Base-by-base conservation (phyloP, 2,888 invertebrate genomes). In the Trissonchulus sp. region DNA sequence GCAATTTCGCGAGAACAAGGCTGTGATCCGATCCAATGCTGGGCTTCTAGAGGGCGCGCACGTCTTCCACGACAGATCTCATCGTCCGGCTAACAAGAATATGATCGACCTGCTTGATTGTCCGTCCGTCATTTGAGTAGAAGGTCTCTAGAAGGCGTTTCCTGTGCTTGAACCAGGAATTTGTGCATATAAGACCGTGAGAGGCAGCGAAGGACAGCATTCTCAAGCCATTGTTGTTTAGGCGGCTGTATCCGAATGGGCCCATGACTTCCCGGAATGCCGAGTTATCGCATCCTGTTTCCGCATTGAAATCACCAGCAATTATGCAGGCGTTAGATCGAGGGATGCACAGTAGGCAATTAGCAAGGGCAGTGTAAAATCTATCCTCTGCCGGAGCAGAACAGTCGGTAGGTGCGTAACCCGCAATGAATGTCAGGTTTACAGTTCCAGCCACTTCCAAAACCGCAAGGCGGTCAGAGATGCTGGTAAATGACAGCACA, bases 251-350 rank as follows among this genome's bases (percentile, higher is more conserved):
- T 31, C 68, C 68, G n/a, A 31, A 65, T 8, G 15, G 68, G 28
- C 68, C 68, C 15, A 65, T 28, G 8, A 18, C n/a, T 3, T 28
- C 28, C 28, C n/a, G 15, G 15, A 15, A 65, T 8, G 15, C 68
- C 8, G 68, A 28, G n/a, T 28, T 15, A 31, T 65, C 31, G 68
- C 8, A 28, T n/a, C 68, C 68, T 8, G 28, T 65, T 15, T 65
- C 15, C 3, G 68, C 68, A 28, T 65, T 65, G 28, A 65, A 65
- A 65, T 65, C 68, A 18, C 68, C 68, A n/a, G 68, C 68, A 8
- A 65, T 8, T n/a, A 65, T 65, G 68, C 15, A 18, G 15, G 28
- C 15, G 8, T 65, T 28, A 8, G 68, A 18, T 8, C 28, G 31
- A 18, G 68, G 68, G 28, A 65, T 65, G 8, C 15, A 31, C 8